Evolutionary conservation across 1,140 invertebrate genomes (phyloP), one percentile per base, ranked within the genome.

Genomic region (Scaptomyza graminum): DNA sequence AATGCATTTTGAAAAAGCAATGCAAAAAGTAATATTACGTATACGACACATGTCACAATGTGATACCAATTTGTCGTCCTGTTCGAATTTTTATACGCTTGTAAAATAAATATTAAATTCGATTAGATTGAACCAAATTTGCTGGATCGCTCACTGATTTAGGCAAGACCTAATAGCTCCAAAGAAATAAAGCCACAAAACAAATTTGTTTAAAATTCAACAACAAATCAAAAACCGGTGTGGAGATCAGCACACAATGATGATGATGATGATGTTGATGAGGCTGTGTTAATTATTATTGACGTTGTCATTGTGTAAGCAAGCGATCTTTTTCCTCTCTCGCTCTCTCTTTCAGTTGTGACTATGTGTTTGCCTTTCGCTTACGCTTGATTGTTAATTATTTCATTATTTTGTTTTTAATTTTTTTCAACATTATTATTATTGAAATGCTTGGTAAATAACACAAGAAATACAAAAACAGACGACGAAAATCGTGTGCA

Each of bases 381-480:
- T 62, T 54, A 73, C 76, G 75, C 73, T 72, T 70, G 69, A 57
- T 87, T 87, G 82, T 83, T 87, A 88, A 88, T 88, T 87, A 88
- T 88, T 88, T 88, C 64, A 76, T 75, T 9, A 9, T 28, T 28
- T 28, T 28, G 1, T 28, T 28, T 28, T 28, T 0, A 6, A n/a
- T n/a, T 82, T 88, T 78, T 85, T 87, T 83, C 79, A 88, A 76
- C 79, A 22, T 22, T 1, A 87, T 83, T 74, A 75, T 75, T 71
- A 88, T 87, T 88, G 60, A 87, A 87, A 88, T 83, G 79, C 81
- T 83, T 87, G 74, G 77, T 64, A 61, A 68, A 79, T 61, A 72
- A 63, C 18, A 22, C 0, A 56, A 59, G 43, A 57, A 49, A 15
- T 55, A 1, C 1, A 50, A 49, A 56, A 51, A 15, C 57, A 31